Base-by-base conservation (phyloP, 2,888 invertebrate species). In the Microplitis deprimator region DNA sequence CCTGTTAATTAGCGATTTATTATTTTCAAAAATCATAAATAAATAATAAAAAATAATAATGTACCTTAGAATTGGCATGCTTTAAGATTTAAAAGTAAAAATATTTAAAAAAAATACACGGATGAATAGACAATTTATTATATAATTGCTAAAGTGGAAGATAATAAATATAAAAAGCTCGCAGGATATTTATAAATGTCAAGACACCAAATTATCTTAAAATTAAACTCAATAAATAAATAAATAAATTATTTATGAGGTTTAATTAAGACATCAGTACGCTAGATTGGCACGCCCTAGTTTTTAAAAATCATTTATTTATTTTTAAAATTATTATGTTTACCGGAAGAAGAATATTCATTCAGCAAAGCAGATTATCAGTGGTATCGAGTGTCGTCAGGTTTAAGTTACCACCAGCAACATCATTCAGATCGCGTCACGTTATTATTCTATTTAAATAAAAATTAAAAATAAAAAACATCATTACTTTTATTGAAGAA, bases 321-420 rank as follows among this genome's bases (percentile, higher is more conserved):
- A 76, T 73, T 75, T 76, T 81, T 76, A 83, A 81, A 79, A 76
- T 29, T 4, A 82, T 81, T 82, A 79, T 81, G 77, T 79, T 82
- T 81, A 82, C 82, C 84, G 82, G 80, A 83, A 83, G 77, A 81
- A 79, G 83, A 82, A 29, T 4, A 29, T 29, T 29, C 29, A 29
- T 77, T 81, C 83, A 83, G 83, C 87, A 86, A 8, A 41, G 41
- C 85, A 86, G 82, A 84, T 86, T 84, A 83, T 83, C 83, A 85
- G 82, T 81, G 81, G 83, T 82, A 80, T 82, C 82, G 80, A 82
- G 84, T 81, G 81, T 84, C 82, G 81, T 85, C 85, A 84, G 84
- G 83, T 88, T 87, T 77, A 60, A 77, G 83, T 81, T 86, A 85
- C 79, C 75, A 85, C 80, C 75, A 81, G 73, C 79, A 76, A 78